A percentile compares a stretch with the other conserved stretches of the same genome.
These are phyloP conservation scores for Loripinus fragilis DNA, from an alignment of 2,888 invertebrate genomes.

Conservation along the genomic window DNA sequence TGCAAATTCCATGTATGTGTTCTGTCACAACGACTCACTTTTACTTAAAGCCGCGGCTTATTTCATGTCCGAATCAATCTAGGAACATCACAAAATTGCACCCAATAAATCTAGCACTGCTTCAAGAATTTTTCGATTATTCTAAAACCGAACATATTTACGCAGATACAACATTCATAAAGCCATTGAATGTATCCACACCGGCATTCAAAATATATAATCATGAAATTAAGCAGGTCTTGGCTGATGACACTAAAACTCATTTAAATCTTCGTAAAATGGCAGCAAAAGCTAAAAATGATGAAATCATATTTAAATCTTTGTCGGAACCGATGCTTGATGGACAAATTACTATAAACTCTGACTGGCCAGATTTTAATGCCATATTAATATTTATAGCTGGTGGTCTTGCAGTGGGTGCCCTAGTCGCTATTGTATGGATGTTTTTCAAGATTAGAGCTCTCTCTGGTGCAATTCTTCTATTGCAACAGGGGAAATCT, in stretches of 20 bases:
- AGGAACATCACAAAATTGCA: background rate
- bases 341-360: background rate
- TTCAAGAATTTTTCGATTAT: background rate
- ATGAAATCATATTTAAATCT: background rate
- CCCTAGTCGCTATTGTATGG: background rate
- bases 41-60: background rate
- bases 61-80: background rate
- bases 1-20: background rate
- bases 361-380: background rate
- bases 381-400: background rate
- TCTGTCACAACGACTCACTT: background rate
- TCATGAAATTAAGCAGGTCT: conserved; percentile 14
- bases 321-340: background rate
- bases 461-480: background rate
- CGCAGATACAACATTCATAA: conserved; percentile 18
- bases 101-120: background rate
- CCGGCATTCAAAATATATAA: conserved; percentile 22
- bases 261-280: conserved; percentile 18
- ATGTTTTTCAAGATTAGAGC: background rate
- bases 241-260: conserved; percentile 9
- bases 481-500: background rate
- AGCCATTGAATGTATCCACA: conserved; percentile 7
- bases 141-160: background rate
- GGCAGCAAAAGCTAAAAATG: background rate
- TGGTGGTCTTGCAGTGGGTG: background rate